These are phyloP conservation scores for Amblyornis subalaris DNA, from an alignment of 2,113 vertebrate species.

Conservation along the genomic window DNA sequence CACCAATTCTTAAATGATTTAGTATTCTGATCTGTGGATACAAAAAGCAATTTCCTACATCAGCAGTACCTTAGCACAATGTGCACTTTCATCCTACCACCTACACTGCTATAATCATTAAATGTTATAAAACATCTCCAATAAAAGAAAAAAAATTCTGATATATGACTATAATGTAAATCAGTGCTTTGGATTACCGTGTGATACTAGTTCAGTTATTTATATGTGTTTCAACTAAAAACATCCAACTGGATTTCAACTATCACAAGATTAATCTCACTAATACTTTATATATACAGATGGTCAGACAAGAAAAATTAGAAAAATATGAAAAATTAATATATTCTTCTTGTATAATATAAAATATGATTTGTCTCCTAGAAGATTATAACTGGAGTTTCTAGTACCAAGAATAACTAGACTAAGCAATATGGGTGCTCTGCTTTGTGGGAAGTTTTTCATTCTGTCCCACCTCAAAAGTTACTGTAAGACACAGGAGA, in stretches of 20 bases:
- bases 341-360: slow-evolving; percentile 84
- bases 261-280: slow-evolving; percentile 91
- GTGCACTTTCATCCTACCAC: slow-evolving; percentile 65
- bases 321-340: slow-evolving; percentile 91
- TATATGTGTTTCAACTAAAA: slow-evolving; percentile 77
- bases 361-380: slow-evolving; percentile 84
- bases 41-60: slow-evolving; percentile 77
- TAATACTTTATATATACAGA: slow-evolving; percentile 87
- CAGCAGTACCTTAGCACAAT: slow-evolving; percentile 65
- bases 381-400: slow-evolving; percentile 85
- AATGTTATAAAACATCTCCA: slow-evolving; percentile 62
- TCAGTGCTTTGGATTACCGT: slow-evolving; percentile 80
- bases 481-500: not conserved
- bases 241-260: slow-evolving; percentile 83
- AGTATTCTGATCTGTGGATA: slow-evolving; percentile 74
- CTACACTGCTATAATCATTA: slow-evolving; percentile 61
- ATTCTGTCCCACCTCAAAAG: not conserved
- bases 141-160: slow-evolving; percentile 66
- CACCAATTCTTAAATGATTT: slow-evolving; percentile 82
- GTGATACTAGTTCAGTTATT: slow-evolving; percentile 81
- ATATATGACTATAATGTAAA: slow-evolving; percentile 80
- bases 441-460: slow-evolving; percentile 4
- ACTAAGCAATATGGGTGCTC: not conserved
- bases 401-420: slow-evolving; percentile 63
- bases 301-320: slow-evolving; percentile 91